Evolutionary conservation across 2,888 invertebrate species (phyloP).

Genomic region (Phengaris alcon): DNA sequence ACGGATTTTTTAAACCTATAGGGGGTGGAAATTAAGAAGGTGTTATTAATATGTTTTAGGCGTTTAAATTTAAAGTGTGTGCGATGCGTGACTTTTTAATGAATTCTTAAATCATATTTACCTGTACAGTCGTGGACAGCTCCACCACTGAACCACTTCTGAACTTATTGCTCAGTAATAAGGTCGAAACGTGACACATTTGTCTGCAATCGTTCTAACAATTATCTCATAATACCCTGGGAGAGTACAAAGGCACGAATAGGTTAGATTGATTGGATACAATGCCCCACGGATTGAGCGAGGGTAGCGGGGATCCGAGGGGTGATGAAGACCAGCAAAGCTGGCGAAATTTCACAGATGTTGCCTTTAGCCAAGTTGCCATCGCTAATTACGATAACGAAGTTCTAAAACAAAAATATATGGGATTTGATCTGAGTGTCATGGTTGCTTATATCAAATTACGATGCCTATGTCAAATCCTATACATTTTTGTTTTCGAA

Average conservation of each 20-base stretch:
- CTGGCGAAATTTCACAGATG: background rate
- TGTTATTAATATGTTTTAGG: slow-evolving; percentile 8
- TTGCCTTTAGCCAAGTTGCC: too few species aligned
- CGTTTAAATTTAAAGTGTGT: background rate
- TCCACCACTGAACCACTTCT: background rate
- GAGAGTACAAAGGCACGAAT: too few species aligned
- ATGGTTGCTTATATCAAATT: too few species aligned
- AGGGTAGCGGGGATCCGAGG: too few species aligned
- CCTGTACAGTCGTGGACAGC: background rate
- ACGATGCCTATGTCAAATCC: too few species aligned
- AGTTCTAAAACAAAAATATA: too few species aligned
- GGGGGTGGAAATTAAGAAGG: slow-evolving; percentile 2
- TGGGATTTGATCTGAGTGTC: too few species aligned
- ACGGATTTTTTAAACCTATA: background rate
- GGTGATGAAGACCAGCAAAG: too few species aligned
- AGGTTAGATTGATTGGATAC: too few species aligned
- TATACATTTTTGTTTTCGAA: too few species aligned
- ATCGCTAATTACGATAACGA: too few species aligned
- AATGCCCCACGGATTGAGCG: too few species aligned
- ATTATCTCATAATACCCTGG: background rate
- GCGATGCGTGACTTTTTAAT: background rate
- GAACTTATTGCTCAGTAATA: background rate
- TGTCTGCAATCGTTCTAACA: background rate
- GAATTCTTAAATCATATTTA: background rate
- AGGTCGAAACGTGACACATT: background rate